Base-by-base conservation (phyloP, 2,888 invertebrate species). In the Allacma fusca region DNA sequence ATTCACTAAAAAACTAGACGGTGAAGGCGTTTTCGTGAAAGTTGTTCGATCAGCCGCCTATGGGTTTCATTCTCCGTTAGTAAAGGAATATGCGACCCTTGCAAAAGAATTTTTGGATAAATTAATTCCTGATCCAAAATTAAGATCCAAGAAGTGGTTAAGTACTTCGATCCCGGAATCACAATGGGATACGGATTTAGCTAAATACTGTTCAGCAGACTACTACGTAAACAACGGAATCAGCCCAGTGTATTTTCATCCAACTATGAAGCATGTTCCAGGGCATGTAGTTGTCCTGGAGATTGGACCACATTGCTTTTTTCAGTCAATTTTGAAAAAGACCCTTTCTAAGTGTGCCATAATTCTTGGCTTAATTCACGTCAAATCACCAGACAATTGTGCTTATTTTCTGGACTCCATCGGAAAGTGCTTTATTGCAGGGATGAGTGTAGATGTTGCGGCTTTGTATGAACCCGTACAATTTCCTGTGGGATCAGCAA, bases 191-290 rank as follows among this genome's bases (percentile, higher is more conserved):
- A 89, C 90, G 0, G 87, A 90, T 0, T 88, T 90, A 43, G 91
- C 92, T 0, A 88, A 89, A 80, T 86, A 90, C 1, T 93, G 91
- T 0, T 95, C 95, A 0, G 93, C 96, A 1, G 94, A 94, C 83
- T 97, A 97, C 86, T 94, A 95, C 85, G 92, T 92, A 0, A 95
- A 95, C 85, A 96, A 95, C 86, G 88, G 95, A 24, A 86, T 94
- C 86, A 91, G 87, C 62, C 90, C 92, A 24, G 93, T 93, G 0
- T 87, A 92, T 26, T 94, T 95, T 86, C 87, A 88, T 81, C 89
- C 89, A 82, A 89, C 89, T 1, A 85, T 90, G 62, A 86, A 86
- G 79, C 87, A 89, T 81, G 87, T 90, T 44, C 90, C 90, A 12
- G 85, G 86, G 13, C 88, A 88, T 83, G 89, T 90, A 16, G 85